Conservation (phyloP, 2,888 invertebrate genomes). For the Reticulitermes lucifugus region DNA sequence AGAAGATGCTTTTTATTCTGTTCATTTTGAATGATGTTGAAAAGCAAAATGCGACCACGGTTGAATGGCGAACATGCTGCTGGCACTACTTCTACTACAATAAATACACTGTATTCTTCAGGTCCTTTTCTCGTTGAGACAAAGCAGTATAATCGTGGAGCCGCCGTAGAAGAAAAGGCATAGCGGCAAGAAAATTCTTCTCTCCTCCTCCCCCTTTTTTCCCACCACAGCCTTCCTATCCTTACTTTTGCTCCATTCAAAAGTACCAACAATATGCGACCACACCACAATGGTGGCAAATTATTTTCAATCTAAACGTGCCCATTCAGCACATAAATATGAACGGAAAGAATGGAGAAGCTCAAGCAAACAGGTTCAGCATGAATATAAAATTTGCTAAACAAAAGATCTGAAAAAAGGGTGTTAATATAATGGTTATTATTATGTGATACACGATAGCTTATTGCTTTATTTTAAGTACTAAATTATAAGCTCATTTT, state of each 20-base stretch:
- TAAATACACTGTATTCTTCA: constrained; percentile 51
- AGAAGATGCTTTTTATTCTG: constrained; percentile 50
- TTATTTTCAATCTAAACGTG: constrained; percentile 49
- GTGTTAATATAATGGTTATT: neutral
- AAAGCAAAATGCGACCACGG: constrained; percentile 27
- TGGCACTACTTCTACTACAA: constrained; percentile 46
- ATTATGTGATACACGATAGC: neutral
- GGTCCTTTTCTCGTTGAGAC: constrained; percentile 47
- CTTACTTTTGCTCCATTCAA: constrained; percentile 20
- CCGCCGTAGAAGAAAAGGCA: constrained; percentile 47
- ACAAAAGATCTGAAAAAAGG: constrained; percentile 33
- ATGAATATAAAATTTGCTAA: constrained; percentile 41
- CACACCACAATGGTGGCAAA: constrained; percentile 47
- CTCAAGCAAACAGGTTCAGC: constrained; percentile 1
- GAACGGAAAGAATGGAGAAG: constrained; percentile 26
- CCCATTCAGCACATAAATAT: constrained; percentile 45
- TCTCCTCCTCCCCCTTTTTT: constrained; percentile 9
- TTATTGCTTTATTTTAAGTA: neutral
- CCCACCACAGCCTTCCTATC: neutral
- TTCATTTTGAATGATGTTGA: constrained; percentile 43
- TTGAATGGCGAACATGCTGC: constrained; percentile 28
- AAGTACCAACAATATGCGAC: constrained; percentile 45
- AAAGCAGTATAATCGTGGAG: constrained; percentile 48
- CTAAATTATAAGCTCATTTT: constrained; percentile 4
- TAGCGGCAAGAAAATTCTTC: constrained; percentile 45